A percentile compares a stretch with the other conserved stretches of the same genome.
phyloP scores from a whole-genome alignment of 2,888 invertebrate species.

The Erebia ligea region DNA sequence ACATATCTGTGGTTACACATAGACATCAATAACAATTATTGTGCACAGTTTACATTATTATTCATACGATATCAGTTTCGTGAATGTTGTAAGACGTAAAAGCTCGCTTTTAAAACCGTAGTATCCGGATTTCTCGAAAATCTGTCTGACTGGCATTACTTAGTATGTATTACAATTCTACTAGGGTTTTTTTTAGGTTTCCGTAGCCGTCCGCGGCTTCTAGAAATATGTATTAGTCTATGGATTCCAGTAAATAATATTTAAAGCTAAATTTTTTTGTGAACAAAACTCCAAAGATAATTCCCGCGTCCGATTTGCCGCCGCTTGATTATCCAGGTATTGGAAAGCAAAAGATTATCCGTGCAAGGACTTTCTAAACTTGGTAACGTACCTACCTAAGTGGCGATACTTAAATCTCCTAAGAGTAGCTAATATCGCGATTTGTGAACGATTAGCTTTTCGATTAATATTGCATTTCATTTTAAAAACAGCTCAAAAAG shows the following conservation, averaged over 20 bases:
- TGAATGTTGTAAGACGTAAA: slow-evolving; percentile 8
- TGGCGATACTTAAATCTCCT: too few relatives aligned
- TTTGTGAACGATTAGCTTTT: background rate
- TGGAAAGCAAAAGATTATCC: too few relatives aligned
- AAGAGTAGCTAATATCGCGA: too few relatives aligned
- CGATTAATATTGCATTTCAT: background rate
- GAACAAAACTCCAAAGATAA: too few relatives aligned
- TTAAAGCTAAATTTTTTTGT: too few relatives aligned
- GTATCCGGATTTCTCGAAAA: slow-evolving; percentile 5
- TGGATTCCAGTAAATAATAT: too few relatives aligned
- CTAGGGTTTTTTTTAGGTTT: background rate
- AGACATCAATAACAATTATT: slow-evolving; percentile 22
- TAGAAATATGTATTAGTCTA: background rate
- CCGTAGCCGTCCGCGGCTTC: background rate
- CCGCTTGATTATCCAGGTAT: too few relatives aligned
- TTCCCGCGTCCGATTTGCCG: too few relatives aligned
- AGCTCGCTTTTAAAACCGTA: background rate
- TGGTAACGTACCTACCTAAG: too few relatives aligned
- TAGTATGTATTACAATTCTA: background rate
- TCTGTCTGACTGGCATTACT: background rate
- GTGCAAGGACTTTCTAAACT: too few relatives aligned
- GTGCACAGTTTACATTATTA: slow-evolving; percentile 31
- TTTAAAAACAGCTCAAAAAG: background rate
- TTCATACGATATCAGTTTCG: slow-evolving; percentile 25
- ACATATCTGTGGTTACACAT: background rate